These are phyloP conservation scores for Xiphorhynchus erythropygius DNA, from an alignment of 2,797 vertebrate species.

Conservation along the genomic window DNA sequence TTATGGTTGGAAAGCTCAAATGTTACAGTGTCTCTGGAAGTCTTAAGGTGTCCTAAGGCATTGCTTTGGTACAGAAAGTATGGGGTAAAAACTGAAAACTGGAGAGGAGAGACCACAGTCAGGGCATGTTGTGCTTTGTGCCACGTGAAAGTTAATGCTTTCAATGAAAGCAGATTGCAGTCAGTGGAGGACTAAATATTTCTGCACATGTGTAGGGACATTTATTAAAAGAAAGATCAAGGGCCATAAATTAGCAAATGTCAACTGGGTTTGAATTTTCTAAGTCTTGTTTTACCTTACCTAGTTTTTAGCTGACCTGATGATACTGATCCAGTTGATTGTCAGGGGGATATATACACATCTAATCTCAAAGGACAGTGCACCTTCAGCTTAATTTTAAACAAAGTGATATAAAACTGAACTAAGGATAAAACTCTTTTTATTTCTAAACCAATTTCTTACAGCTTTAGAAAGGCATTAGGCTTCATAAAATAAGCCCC, in stretches of 20 bases:
- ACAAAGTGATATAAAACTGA: background rate
- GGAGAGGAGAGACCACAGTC: background rate
- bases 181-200: background rate
- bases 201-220: background rate
- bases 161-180: background rate
- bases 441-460: background rate
- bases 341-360: background rate
- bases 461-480: background rate
- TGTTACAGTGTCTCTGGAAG: background rate
- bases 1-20: background rate
- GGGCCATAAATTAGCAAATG: background rate
- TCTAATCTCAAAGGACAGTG: background rate
- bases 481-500: background rate
- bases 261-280: background rate
- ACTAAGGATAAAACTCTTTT: background rate
- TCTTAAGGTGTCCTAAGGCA: background rate
- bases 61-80: background rate
- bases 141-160: background rate
- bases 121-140: rapidly evolving
- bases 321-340: background rate
- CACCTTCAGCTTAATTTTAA: background rate
- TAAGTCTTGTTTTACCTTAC: background rate
- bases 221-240: background rate
- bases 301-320: background rate
- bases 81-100: background rate